Conservation (phyloP, 1,140 invertebrate species). For the Drosophila neocordata region DNA sequence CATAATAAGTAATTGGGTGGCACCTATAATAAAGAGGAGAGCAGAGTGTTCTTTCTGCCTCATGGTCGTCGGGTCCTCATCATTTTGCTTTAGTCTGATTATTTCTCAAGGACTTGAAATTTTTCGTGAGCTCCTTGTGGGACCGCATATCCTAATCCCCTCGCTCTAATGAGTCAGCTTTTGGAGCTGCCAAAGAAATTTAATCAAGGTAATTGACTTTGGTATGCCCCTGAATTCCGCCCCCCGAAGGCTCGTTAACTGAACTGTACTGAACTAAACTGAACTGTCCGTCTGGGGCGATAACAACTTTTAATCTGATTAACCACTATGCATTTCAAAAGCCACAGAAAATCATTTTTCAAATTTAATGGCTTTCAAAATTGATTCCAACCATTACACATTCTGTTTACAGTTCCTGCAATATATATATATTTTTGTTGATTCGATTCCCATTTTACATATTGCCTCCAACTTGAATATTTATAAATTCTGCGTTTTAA, state of each 20-base stretch:
- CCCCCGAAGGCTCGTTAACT: not conserved
- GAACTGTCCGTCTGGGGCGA: not conserved
- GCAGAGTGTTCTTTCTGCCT: not conserved
- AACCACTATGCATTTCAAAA: slow-evolving; percentile 6
- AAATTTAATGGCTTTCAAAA: not conserved
- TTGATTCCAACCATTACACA: not conserved
- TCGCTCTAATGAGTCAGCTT: not conserved
- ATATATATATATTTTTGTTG: no score
- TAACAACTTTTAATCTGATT: slow-evolving; percentile 8
- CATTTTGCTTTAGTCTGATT: not conserved
- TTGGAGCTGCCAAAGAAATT: not conserved
- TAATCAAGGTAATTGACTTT: slow-evolving; percentile 10
- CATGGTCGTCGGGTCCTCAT: not conserved
- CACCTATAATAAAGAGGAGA: not conserved
- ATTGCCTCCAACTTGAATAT: no score
- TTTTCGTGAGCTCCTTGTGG: not conserved
- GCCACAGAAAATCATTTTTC: not conserved
- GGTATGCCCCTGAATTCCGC: not conserved
- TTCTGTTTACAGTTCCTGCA: no score
- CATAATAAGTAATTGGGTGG: slow-evolving; percentile 1
- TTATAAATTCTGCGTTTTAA: no score
- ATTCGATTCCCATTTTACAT: no score
- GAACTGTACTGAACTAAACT: slow-evolving; percentile 1
- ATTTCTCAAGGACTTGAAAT: not conserved
- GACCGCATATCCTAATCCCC: slow-evolving; percentile 3